Evolutionary conservation across 2,113 vertebrate genomes (phyloP).

Genomic region (Gallinago undulata): DNA sequence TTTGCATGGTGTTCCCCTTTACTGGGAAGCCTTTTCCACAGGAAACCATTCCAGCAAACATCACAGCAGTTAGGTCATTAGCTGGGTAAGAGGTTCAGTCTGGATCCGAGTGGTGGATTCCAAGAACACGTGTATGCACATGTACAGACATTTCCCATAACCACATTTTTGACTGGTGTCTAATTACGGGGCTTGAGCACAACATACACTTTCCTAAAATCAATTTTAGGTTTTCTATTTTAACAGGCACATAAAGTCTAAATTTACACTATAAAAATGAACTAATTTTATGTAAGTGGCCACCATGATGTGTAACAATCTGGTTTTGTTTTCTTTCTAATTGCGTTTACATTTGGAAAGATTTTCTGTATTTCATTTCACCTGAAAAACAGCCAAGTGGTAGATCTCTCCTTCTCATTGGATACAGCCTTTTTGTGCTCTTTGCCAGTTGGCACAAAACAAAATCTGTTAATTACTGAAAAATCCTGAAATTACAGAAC

Average conservation of each 20-base stretch:
- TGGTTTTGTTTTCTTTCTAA: background rate
- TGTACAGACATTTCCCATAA: background rate
- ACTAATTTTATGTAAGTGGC: background rate
- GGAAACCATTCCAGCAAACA: background rate
- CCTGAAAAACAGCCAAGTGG: background rate
- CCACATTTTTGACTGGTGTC: background rate
- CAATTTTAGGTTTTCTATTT: background rate
- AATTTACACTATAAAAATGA: background rate
- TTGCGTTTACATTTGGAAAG: background rate
- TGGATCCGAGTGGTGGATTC: background rate
- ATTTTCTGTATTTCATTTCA: background rate
- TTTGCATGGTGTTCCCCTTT: background rate
- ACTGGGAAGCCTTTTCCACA: background rate
- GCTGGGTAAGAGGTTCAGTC: background rate
- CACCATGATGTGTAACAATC: background rate
- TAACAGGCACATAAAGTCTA: background rate
- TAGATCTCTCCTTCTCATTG: background rate
- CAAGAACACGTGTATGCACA: background rate
- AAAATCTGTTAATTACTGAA: background rate
- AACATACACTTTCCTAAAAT: background rate
- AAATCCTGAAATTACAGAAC: background rate
- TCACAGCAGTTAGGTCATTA: background rate
- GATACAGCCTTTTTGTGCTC: background rate
- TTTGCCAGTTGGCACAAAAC: background rate
- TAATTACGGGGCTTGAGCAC: background rate